Conservation (phyloP, 2,888 invertebrate species). For the Cenopis cana region DNA sequence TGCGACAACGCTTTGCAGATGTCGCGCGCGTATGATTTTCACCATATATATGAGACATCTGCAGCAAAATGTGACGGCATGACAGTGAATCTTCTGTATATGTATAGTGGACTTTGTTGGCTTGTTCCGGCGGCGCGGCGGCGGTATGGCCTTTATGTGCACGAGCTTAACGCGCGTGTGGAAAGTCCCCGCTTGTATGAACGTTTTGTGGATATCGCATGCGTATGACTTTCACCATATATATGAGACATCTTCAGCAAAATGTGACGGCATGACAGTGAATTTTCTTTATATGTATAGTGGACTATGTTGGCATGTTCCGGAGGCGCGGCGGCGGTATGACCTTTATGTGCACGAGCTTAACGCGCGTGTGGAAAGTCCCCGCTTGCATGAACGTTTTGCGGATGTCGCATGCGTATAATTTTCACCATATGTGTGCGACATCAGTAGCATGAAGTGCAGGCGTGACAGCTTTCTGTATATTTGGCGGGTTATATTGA, state of each 20-base stretch:
- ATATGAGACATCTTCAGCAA: background rate
- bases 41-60: background rate
- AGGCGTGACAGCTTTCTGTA: background rate
- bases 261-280: background rate
- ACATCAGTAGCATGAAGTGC: background rate
- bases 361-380: conserved; percentile 15
- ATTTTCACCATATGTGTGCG: too few species aligned
- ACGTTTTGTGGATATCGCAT: background rate
- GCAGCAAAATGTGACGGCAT: background rate
- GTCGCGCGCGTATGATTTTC: too few species aligned
- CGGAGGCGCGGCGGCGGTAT: conserved; percentile 34
- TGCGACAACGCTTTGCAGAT: too few species aligned
- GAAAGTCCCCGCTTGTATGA: conserved; percentile 10
- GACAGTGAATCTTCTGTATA: background rate
- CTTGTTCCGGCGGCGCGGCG: conserved; percentile 38
- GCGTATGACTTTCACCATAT: too few species aligned
- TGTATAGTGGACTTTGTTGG: background rate
- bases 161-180: conserved; percentile 25
- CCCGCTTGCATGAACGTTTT: conserved; percentile 17
- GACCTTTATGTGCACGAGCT: conserved; percentile 31
- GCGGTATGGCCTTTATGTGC: conserved; percentile 28
- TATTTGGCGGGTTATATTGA: background rate
- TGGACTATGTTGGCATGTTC: conserved; percentile 17
- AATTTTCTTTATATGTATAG: background rate
- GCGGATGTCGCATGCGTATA: background rate